Evolutionary conservation across 2,888 invertebrate species (phyloP).

Genomic region (Podabrus alpinus): DNA sequence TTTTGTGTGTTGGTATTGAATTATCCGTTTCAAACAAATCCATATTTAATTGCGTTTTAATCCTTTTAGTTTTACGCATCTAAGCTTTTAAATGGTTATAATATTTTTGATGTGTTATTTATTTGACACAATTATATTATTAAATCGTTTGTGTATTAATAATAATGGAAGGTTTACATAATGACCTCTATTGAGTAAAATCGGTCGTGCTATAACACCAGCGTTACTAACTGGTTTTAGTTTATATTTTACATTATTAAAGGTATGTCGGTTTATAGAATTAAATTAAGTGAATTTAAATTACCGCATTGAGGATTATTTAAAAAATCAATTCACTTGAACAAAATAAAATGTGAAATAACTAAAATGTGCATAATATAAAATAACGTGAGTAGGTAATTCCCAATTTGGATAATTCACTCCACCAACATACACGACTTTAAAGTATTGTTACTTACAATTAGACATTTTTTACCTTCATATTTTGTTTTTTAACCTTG

Average conservation of each 20-base stretch:
- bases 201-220: background rate
- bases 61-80: constrained; percentile 2
- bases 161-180: background rate
- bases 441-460: background rate
- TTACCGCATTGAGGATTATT: background rate
- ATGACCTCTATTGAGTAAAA: background rate
- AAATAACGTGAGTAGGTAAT: background rate
- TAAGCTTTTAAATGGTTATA: background rate
- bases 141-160: background rate
- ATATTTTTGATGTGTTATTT: background rate
- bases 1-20: constrained; percentile 20
- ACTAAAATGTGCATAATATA: background rate
- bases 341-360: background rate
- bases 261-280: background rate
- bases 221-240: background rate
- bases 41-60: constrained; percentile 10
- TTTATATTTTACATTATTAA: background rate
- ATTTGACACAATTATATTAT: background rate
- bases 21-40: constrained; percentile 10
- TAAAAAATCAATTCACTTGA: background rate
- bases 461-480: background rate
- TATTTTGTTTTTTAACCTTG: constrained; percentile 24
- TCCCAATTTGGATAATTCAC: background rate
- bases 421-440: background rate
- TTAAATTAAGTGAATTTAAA: background rate